phyloP scores from a whole-genome alignment of 1,140 invertebrate genomes.

The Argopecten irradians region DNA sequence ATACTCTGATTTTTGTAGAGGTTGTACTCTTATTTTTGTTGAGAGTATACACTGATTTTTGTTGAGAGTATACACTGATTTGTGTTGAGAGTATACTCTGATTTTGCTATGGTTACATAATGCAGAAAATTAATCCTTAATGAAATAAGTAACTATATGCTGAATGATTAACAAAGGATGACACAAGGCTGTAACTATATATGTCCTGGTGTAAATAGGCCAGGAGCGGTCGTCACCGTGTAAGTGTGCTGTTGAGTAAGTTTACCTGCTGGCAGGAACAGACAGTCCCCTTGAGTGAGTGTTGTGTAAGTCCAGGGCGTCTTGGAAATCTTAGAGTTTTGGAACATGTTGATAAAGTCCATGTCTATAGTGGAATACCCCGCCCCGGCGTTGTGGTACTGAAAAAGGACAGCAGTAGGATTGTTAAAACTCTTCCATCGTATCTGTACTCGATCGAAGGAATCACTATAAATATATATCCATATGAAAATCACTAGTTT shows the following conservation, averaged over 20 bases:
- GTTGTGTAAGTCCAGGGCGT: slow-evolving; percentile 74
- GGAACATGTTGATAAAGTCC: slow-evolving; percentile 74
- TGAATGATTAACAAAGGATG: neutral
- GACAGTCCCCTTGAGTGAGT: slow-evolving; percentile 73
- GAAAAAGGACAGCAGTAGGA: slow-evolving; percentile 40
- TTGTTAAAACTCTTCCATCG: too few relatives aligned
- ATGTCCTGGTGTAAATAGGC: neutral
- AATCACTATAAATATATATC: too few relatives aligned
- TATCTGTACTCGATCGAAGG: too few relatives aligned
- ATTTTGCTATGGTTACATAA: neutral
- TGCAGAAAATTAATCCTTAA: neutral
- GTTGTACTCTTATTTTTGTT: too few relatives aligned
- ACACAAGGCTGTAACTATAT: neutral
- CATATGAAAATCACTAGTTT: too few relatives aligned
- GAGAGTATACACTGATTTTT: too few relatives aligned
- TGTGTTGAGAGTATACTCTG: too few relatives aligned
- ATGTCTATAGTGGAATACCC: slow-evolving; percentile 74
- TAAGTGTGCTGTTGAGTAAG: neutral
- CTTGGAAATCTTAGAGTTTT: slow-evolving; percentile 62
- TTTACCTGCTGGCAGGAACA: slow-evolving; percentile 75
- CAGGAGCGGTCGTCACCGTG: neutral
- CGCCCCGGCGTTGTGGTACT: slow-evolving; percentile 65
- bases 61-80: too few relatives aligned
- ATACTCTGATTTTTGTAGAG: too few relatives aligned
- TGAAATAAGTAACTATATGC: neutral